Evolutionary conservation across 2,797 vertebrate genomes (phyloP).

Genomic region (Choloepus didactylus): DNA sequence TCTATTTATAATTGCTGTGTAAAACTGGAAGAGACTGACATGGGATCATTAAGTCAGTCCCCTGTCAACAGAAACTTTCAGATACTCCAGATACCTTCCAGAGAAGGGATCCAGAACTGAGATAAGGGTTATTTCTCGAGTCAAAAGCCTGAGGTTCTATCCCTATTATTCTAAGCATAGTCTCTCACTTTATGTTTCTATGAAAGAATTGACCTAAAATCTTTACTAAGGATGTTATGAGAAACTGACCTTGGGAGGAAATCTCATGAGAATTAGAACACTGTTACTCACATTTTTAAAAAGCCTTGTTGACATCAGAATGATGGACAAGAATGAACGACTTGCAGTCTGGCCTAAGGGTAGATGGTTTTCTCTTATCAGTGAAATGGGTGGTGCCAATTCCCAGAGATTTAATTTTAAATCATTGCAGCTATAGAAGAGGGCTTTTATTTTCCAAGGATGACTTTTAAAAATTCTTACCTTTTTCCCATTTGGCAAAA

Average conservation of each 20-base stretch:
- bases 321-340: neutral
- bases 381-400: conserved; percentile 3
- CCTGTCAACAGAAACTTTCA: conserved; percentile 6
- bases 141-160: neutral
- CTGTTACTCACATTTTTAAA: conserved; percentile 47
- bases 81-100: neutral
- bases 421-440: neutral
- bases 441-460: neutral
- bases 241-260: conserved; percentile 72
- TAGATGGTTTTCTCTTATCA: neutral
- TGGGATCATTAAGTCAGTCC: neutral
- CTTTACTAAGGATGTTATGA: conserved; percentile 74
- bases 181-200: conserved; percentile 17
- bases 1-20: neutral
- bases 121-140: conserved; percentile 51
- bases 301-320: conserved; percentile 54
- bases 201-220: conserved; percentile 68
- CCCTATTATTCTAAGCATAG: neutral
- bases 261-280: conserved; percentile 69
- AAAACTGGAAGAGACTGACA: conserved; percentile 26
- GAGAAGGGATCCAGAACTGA: neutral
- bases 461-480: neutral
- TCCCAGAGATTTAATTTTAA: conserved; percentile 59
- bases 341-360: neutral
- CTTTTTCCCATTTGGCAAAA: conserved; percentile 32